phyloP scores from a whole-genome alignment of 2,113 vertebrate genomes.

The Egretta garzetta region DNA sequence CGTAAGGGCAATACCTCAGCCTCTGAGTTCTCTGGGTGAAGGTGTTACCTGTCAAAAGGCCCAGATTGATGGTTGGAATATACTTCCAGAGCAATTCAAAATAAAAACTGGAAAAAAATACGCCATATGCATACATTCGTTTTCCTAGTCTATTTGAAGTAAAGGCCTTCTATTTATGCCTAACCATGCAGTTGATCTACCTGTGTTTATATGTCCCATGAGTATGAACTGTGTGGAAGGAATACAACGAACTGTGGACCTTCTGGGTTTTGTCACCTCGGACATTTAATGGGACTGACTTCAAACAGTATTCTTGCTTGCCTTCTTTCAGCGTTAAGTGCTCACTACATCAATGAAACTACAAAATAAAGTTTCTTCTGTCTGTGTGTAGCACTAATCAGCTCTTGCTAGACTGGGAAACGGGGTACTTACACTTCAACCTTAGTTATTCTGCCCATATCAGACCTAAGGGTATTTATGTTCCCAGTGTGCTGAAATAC shows the following conservation, averaged over 20 bases:
- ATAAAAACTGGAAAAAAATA: neutral
- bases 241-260: neutral
- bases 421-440: neutral
- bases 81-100: neutral
- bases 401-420: neutral
- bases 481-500: neutral
- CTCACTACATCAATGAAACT: neutral
- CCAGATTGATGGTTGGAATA: neutral
- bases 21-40: neutral
- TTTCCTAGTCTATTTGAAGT: neutral
- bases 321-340: neutral
- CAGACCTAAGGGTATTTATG: neutral
- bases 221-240: neutral
- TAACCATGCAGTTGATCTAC: conserved; percentile 9
- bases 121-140: neutral
- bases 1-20: neutral
- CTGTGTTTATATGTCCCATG: neutral
- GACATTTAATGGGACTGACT: conserved; percentile 20
- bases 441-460: neutral
- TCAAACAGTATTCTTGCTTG: neutral
- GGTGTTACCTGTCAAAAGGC: neutral
- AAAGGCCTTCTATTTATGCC: conserved; percentile 3
- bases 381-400: neutral
- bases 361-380: neutral
- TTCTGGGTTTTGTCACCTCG: conserved; percentile 30